Evolutionary conservation across 2,888 invertebrate genomes (phyloP), one percentile per base, ranked within the genome.

Genomic region (Lasiommata megera): DNA sequence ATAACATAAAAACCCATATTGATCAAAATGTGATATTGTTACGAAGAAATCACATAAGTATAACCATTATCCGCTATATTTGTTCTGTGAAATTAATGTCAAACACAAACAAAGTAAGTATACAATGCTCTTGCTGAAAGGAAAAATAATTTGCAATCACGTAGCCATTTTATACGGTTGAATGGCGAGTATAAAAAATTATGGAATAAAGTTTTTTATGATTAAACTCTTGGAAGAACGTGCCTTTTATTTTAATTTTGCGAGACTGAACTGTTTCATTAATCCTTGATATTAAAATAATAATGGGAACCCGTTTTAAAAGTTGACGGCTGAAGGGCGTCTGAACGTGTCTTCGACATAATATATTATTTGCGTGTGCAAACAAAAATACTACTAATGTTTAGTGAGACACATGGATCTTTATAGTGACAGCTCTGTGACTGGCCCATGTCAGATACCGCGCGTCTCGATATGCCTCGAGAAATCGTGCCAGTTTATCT

Each of bases 401-500:
- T 53, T 60, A 61, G 55, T 54, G 59, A 62, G 65, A 61, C 62
- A 64, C 68, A 63, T 71, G 67, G 67, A 70, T 70, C 71, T 77
- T 77, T 74, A 76, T 72, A 72, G 69, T 77, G 77, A 80, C 79
- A 76, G 76, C 72, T 70, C 69, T 70, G 69, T 73, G 79, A 80
- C 77, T 71, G 72, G 72, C 67, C 51, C 71, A 65, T 76, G 76
- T 80, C 77, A 77, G 74, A 81, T 77, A 76, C 67, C 72, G 64
- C 67, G 75, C 77, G 70, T 71, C 28, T 11, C 28, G 28, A 38
- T 29, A 16, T 18, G 23, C 28, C 67, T 64, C 64, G 73, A 70
- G 75, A 80, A 83, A 73, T 76, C 74, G 76, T 84, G 84, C 77
- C 84, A 82, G 73, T 74, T 69, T 70, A 70, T 77, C 63, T 63